A percentile compares a stretch with the other conserved stretches of the same genome.
Evolutionary conservation across 1,140 invertebrate species (phyloP).

Genomic region (Galleria mellonella): DNA sequence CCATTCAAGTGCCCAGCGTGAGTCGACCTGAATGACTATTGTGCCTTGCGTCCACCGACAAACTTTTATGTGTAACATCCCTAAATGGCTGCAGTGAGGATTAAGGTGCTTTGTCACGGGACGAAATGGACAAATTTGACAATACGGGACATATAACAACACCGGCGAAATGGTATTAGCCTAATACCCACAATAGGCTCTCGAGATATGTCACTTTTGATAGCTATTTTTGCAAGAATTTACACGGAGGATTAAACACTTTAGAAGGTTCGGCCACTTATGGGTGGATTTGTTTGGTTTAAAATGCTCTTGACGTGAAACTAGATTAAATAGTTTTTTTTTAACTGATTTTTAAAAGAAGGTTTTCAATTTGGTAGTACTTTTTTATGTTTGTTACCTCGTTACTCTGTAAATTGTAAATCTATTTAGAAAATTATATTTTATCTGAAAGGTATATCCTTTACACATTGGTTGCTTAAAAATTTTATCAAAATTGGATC

Average conservation of each 20-base stretch:
- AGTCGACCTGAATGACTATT: conserved; percentile 62
- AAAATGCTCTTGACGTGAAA: neutral
- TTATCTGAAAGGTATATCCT: too few relatives aligned
- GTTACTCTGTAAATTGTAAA: too few relatives aligned
- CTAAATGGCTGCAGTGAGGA: conserved; percentile 70
- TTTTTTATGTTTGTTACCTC: too few relatives aligned
- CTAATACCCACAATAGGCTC: conserved; percentile 37
- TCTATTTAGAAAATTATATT: too few relatives aligned
- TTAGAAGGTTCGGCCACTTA: conserved; percentile 25
- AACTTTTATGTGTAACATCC: conserved; percentile 68
- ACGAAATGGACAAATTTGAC: conserved; percentile 38
- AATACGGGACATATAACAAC: neutral
- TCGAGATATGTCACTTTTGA: conserved; percentile 60
- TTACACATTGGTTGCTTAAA: too few relatives aligned
- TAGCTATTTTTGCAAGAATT: conserved; percentile 38
- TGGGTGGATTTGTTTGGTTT: neutral
- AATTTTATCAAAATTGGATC: too few relatives aligned
- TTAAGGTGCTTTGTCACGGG: conserved; percentile 63
- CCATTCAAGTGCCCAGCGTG: conserved; percentile 68
- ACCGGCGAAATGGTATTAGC: conserved; percentile 29
- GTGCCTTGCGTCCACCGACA: conserved; percentile 46
- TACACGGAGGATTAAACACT: conserved; percentile 47
- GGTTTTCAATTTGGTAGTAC: too few relatives aligned
- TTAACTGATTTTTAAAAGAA: too few relatives aligned
- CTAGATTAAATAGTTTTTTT: neutral